phyloP scores from a whole-genome alignment of 2,888 invertebrate species.

The Fragum sueziense region DNA sequence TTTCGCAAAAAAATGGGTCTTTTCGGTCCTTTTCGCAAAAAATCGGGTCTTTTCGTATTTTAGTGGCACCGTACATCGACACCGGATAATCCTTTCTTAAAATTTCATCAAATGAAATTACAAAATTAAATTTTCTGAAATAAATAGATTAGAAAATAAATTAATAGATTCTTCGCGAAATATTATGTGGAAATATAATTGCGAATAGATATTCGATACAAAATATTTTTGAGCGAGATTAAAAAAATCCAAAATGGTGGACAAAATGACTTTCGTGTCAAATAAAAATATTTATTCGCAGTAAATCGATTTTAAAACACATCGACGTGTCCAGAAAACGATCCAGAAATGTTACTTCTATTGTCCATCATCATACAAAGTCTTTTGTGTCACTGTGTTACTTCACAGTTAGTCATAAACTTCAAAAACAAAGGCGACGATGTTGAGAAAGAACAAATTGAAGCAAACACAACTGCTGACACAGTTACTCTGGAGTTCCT shows the following conservation, averaged over 20 bases:
- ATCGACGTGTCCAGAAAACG: too few species aligned
- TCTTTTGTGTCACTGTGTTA: background rate
- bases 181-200: too few species aligned
- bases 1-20: too few species aligned
- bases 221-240: background rate
- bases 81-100: too few species aligned
- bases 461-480: constrained; percentile 95
- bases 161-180: too few species aligned
- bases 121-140: too few species aligned
- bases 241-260: background rate
- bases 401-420: constrained; percentile 79
- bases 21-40: too few species aligned
- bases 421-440: constrained; percentile 91
- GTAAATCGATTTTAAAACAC: background rate
- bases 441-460: constrained; percentile 95
- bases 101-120: too few species aligned
- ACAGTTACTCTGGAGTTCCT: constrained; percentile 94
- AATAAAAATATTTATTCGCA: background rate
- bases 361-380: background rate
- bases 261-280: background rate
- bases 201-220: too few species aligned
- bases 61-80: too few species aligned
- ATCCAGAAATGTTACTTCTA: background rate
- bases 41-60: too few species aligned
- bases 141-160: too few species aligned